Evolutionary conservation across 2,888 invertebrate species (phyloP), one percentile per base, ranked within the genome.

Genomic region (Caenorhabditis macrosperma): DNA sequence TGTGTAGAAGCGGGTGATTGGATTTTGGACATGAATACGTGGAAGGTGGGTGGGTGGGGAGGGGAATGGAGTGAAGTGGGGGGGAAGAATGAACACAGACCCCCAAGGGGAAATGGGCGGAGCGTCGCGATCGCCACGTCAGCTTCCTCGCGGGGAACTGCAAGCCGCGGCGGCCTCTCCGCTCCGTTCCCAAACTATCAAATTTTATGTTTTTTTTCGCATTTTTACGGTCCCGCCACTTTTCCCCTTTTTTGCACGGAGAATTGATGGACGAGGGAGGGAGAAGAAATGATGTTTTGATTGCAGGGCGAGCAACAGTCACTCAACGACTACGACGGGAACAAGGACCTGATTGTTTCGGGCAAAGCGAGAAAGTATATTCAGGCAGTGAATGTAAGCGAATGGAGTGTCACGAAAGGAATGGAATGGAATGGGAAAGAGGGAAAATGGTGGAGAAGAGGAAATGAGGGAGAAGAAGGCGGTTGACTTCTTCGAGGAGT

Each of bases 301-400:
- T 38, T 38, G 38, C 82, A 86, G 82, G 86, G 86, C n/a, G 86
- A 86, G 68, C 69, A 78, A 38, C 59, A 68, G 55, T 81, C 82
- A 57, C 67, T 86, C 63, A 85, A 86, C 66, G 86, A 86, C 63
- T 86, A 86, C 61, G 85, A 85, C 46, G 86, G 86, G 4, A 85
- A 86, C 60, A 86, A 86, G 74, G 71, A 79, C 41, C 66, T 80
- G 60, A 86, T 86, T 52, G 71, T 85, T 10, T 85, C 86, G 22
- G 85, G 84, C 30, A 85, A 84, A 59, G 81, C 82, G 35, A 26
- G 44, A 20, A 83, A 83, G 54, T 85, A 82, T 60, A 64, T 75
- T 22, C 72, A 81, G 22, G 83, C 83, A 22, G 71, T 83, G 35
- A 63, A 55, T 33, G 71, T 71, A 46, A 59, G 66, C 1, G 15